Conservation (phyloP, 1,140 invertebrate genomes). For the Theocolax elegans region DNA sequence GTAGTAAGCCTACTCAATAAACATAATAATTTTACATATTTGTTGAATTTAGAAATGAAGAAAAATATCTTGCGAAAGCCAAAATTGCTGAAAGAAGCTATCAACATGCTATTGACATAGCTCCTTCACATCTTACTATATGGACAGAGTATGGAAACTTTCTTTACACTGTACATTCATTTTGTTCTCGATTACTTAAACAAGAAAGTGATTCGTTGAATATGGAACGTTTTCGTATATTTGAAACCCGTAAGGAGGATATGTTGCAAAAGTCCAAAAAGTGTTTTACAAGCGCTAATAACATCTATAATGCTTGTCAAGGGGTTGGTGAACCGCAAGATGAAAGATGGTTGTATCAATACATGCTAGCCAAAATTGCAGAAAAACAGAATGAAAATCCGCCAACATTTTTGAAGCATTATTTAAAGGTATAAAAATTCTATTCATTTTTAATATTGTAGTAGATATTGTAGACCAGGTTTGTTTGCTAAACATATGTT, state of each 20-base stretch:
- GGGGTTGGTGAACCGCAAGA: conserved; percentile 69
- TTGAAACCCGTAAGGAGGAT: conserved; percentile 81
- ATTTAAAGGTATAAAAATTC: conserved; percentile 62
- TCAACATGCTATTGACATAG: conserved; percentile 78
- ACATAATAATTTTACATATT: conserved; percentile 14
- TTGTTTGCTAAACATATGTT: neutral
- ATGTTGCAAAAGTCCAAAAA: conserved; percentile 80
- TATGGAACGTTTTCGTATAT: conserved; percentile 79
- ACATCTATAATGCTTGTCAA: conserved; percentile 66
- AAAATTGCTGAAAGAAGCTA: conserved; percentile 81
- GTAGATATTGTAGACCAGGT: neutral
- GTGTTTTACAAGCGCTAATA: conserved; percentile 81
- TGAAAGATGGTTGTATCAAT: conserved; percentile 89
- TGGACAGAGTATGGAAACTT: conserved; percentile 92
- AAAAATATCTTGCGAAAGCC: conserved; percentile 78
- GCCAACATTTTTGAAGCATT: conserved; percentile 81
- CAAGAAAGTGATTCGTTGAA: conserved; percentile 80
- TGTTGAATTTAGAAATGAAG: conserved; percentile 70
- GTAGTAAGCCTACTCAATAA: too few species aligned
- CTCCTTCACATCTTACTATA: conserved; percentile 77
- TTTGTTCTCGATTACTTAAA: conserved; percentile 85
- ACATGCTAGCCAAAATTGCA: conserved; percentile 92
- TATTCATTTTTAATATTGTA: conserved; percentile 16
- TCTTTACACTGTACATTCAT: conserved; percentile 87
- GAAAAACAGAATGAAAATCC: conserved; percentile 84